Percentiles rank a stretch among this genome's conserved stretches.
Evolutionary conservation across 2,113 vertebrate genomes (phyloP).

Genomic region (Caranx ignobilis): DNA sequence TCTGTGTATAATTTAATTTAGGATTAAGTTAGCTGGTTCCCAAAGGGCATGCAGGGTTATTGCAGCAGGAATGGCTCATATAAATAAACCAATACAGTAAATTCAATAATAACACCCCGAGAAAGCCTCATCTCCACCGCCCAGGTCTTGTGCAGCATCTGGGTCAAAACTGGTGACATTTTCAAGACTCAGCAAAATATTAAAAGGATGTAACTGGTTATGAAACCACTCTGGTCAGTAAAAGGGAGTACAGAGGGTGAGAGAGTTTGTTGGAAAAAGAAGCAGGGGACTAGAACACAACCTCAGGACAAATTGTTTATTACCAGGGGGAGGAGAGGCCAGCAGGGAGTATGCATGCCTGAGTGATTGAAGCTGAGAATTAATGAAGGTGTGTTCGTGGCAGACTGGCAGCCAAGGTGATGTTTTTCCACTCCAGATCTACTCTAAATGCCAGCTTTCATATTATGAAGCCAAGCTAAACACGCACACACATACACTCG

Average conservation of each 20-base stretch:
- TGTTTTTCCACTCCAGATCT: conserved; percentile 75
- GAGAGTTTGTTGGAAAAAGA: conserved; percentile 1
- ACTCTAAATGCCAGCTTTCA: conserved; percentile 73
- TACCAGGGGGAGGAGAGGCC: conserved; percentile 30
- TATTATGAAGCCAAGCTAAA: conserved; percentile 66
- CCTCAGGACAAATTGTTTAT: conserved; percentile 34
- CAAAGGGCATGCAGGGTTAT: conserved; percentile 22
- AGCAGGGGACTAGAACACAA: neutral
- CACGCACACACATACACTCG: conserved; percentile 58
- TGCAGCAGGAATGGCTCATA: conserved; percentile 11
- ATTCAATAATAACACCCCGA: conserved; percentile 22
- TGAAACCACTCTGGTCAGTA: neutral
- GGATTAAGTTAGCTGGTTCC: conserved; percentile 26
- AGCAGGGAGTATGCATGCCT: conserved; percentile 54
- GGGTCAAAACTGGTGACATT: neutral
- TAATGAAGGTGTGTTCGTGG: conserved; percentile 71
- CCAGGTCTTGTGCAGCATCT: neutral
- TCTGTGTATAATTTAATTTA: conserved; percentile 42
- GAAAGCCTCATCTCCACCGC: neutral
- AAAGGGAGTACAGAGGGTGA: neutral
- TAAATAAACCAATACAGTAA: conserved; percentile 31
- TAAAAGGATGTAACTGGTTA: neutral
- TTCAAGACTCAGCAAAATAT: neutral
- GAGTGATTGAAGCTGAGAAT: conserved; percentile 53
- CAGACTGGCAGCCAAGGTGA: conserved; percentile 60